Conservation (phyloP, 64 coral and sea anemone genomes). For the Stylophora pistillata region DNA sequence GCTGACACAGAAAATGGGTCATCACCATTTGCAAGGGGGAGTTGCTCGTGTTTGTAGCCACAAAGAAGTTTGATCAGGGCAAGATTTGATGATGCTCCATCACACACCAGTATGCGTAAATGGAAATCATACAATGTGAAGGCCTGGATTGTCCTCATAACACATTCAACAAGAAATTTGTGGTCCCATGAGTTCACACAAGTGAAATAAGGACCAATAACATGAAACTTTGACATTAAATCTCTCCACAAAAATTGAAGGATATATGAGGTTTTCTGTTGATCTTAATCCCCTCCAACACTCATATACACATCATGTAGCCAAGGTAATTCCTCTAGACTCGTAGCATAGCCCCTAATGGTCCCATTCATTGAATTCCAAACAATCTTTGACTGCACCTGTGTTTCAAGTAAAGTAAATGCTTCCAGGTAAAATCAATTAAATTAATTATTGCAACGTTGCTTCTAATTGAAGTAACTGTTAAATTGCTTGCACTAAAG, state of each 20-base stretch:
- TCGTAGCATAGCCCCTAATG: too few relatives aligned
- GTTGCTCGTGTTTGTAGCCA: neutral
- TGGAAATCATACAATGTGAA: neutral
- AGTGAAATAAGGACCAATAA: too few relatives aligned
- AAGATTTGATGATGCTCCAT: neutral
- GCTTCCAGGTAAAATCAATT: too few relatives aligned
- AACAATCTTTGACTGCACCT: too few relatives aligned
- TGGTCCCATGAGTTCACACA: neutral
- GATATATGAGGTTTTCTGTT: slow-evolving; percentile 31
- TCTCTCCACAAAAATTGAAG: slow-evolving; percentile 31
- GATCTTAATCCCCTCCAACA: slow-evolving; percentile 10
- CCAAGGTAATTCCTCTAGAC: too few relatives aligned
- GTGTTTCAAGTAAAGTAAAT: too few relatives aligned
- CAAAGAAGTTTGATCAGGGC: neutral
- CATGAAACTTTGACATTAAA: slow-evolving; percentile 13
- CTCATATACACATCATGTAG: too few relatives aligned
- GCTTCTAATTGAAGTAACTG: too few relatives aligned
- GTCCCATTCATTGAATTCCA: too few relatives aligned
- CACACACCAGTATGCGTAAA: neutral
- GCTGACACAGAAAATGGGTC: neutral
- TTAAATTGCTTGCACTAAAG: too few relatives aligned
- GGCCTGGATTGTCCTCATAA: slow-evolving; percentile 2
- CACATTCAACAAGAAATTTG: neutral
- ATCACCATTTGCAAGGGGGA: neutral
- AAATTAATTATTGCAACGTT: too few relatives aligned